Percentiles rank a stretch among this genome's conserved stretches.
These are phyloP conservation scores for Odocoileus hemionus DNA, from an alignment of 2,113 vertebrate genomes.

Conservation along the genomic window DNA sequence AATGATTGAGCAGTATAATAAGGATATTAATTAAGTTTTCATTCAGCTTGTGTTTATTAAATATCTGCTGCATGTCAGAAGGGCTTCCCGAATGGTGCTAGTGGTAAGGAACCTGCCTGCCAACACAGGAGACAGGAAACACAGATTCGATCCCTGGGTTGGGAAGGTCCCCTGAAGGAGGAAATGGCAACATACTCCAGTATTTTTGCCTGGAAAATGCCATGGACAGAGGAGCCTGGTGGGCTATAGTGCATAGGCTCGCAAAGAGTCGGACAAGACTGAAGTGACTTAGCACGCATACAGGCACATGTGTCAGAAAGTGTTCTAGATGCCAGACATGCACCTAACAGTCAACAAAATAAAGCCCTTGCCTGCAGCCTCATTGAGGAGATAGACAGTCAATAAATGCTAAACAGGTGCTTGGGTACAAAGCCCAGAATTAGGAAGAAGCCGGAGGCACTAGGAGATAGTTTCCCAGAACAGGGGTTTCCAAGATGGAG, in stretches of 20 bases:
- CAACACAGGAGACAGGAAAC: not conserved
- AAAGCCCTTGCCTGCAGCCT: not conserved
- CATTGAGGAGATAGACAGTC: not conserved
- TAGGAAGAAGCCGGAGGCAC: not conserved
- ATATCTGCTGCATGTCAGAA: not conserved
- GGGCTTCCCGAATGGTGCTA: not conserved
- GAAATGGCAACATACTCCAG: not conserved
- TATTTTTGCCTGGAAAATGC: not conserved
- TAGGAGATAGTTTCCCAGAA: not conserved
- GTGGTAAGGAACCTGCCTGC: not conserved
- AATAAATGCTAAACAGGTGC: not conserved
- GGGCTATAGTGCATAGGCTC: not conserved
- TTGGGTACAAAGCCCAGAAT: not conserved
- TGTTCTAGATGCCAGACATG: not conserved
- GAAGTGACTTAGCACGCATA: not conserved
- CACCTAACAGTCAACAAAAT: not conserved
- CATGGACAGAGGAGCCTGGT: not conserved
- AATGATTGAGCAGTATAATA: not conserved
- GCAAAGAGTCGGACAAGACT: not conserved
- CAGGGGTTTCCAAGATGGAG: not conserved
- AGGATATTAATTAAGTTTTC: not conserved
- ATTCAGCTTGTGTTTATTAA: not conserved
- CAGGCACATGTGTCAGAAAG: not conserved
- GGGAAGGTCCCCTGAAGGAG: not conserved
- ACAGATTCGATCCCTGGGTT: not conserved